Conservation (phyloP, 1,140 invertebrate species). For the Acromyrmex charruanus region DNA sequence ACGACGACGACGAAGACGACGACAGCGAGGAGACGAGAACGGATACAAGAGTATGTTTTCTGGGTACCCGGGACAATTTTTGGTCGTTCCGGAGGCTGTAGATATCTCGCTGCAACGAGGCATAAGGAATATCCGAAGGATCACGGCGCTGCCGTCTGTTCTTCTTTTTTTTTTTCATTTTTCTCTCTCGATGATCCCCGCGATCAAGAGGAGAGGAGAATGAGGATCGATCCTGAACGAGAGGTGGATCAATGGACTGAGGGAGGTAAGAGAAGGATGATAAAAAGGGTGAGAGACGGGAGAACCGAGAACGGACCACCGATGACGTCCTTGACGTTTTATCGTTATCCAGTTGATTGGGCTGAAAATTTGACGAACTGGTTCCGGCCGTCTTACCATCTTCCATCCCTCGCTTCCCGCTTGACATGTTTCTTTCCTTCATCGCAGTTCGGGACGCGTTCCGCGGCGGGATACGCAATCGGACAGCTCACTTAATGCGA, state of each 20-base stretch:
- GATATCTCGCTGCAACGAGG: conserved; percentile 71
- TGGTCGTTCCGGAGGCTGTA: conserved; percentile 58
- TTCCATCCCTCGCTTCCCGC: conserved; percentile 32
- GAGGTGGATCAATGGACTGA: conserved; percentile 18
- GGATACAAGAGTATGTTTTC: conserved; percentile 64
- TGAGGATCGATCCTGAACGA: conserved; percentile 28
- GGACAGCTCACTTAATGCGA: conserved; percentile 56
- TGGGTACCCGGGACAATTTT: conserved; percentile 66
- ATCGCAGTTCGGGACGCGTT: conserved; percentile 53
- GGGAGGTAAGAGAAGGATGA: conserved; percentile 10
- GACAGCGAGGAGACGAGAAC: background rate
- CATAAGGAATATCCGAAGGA: conserved; percentile 69
- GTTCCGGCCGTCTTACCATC: conserved; percentile 59
- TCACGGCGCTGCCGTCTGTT: conserved; percentile 19
- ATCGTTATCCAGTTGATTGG: conserved; percentile 74
- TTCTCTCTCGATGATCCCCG: conserved; percentile 7
- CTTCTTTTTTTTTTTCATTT: background rate
- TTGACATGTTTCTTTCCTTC: conserved; percentile 55
- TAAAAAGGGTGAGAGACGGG: conserved; percentile 21
- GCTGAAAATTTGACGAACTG: conserved; percentile 75
- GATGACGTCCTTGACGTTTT: conserved; percentile 68
- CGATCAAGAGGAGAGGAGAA: background rate
- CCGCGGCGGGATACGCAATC: conserved; percentile 55
- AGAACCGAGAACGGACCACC: conserved; percentile 51
- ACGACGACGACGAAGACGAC: background rate